Conservation (phyloP, 2,888 invertebrate genomes). For the Cerastis rubricosa region DNA sequence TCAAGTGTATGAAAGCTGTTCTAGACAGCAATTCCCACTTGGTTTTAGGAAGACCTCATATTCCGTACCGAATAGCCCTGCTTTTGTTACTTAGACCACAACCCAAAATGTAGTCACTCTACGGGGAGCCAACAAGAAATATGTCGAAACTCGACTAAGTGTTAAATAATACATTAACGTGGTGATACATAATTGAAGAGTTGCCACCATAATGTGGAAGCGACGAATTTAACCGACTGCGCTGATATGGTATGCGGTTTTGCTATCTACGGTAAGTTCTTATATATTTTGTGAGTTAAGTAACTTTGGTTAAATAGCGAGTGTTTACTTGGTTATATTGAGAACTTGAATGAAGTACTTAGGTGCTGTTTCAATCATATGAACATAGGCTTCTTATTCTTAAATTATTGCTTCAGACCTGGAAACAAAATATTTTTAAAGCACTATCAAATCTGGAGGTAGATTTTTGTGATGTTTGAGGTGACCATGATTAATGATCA, state of each 20-base stretch:
- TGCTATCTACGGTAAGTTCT: constrained; percentile 46
- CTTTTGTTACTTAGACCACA: constrained; percentile 65
- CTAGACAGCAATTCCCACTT: neutral
- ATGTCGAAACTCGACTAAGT: constrained; percentile 84
- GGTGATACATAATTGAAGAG: constrained; percentile 87
- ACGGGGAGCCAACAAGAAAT: constrained; percentile 84
- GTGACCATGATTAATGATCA: neutral
- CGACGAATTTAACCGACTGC: constrained; percentile 68
- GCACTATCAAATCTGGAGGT: no score
- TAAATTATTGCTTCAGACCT: neutral
- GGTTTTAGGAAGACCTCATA: no score
- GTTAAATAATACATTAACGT: constrained; percentile 88
- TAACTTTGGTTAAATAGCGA: constrained; percentile 19
- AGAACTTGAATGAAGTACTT: neutral
- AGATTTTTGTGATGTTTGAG: neutral
- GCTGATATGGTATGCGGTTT: constrained; percentile 65
- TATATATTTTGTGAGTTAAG: constrained; percentile 31
- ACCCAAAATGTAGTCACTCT: constrained; percentile 73
- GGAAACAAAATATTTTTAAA: neutral
- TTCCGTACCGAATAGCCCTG: neutral
- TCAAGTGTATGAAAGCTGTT: neutral
- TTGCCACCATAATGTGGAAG: constrained; percentile 68
- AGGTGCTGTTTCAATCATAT: neutral
- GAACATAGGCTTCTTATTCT: neutral
- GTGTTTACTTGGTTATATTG: neutral